Evolutionary conservation across 2,113 vertebrate genomes (phyloP).

Genomic region (Lepisosteus oculatus): DNA sequence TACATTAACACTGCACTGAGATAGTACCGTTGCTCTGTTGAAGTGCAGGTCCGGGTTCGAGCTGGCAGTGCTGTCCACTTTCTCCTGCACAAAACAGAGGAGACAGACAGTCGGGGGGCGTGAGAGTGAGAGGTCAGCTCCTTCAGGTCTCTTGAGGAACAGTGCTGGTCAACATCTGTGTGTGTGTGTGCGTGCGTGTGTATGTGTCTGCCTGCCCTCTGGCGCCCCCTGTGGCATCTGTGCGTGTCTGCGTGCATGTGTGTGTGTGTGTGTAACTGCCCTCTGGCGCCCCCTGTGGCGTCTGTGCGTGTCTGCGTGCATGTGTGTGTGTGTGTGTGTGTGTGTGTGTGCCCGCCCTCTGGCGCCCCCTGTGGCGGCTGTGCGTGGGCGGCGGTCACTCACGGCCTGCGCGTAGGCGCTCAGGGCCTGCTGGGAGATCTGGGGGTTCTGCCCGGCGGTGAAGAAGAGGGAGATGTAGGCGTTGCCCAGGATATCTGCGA

Average conservation of each 20-base stretch:
- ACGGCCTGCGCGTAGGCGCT: conserved; percentile 84
- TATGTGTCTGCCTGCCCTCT: background rate
- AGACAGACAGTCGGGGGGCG: conserved; percentile 7
- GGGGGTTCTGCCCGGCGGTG: conserved; percentile 79
- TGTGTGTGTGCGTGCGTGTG: background rate
- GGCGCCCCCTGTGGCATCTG: no score
- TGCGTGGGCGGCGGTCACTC: conserved; percentile 45
- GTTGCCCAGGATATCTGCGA: conserved; percentile 82
- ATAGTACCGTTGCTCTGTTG: conserved; percentile 78
- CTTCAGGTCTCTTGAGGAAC: no score
- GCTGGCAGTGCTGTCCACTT: conserved; percentile 73
- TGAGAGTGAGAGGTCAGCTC: no score
- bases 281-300: no score
- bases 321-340: background rate
- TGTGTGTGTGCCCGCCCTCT: background rate
- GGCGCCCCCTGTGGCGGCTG: no score
- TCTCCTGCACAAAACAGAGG: conserved; percentile 60
- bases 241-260: background rate
- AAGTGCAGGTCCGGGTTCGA: conserved; percentile 84
- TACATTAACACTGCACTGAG: background rate
- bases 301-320: background rate
- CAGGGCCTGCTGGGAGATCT: conserved; percentile 84
- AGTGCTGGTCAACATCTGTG: no score
- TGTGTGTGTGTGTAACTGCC: background rate
- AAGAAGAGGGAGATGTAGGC: conserved; percentile 87